Evolutionary conservation across 2,888 invertebrate genomes (phyloP), one percentile per base, ranked within the genome.

Genomic region (Cheilosia scutellata): DNA sequence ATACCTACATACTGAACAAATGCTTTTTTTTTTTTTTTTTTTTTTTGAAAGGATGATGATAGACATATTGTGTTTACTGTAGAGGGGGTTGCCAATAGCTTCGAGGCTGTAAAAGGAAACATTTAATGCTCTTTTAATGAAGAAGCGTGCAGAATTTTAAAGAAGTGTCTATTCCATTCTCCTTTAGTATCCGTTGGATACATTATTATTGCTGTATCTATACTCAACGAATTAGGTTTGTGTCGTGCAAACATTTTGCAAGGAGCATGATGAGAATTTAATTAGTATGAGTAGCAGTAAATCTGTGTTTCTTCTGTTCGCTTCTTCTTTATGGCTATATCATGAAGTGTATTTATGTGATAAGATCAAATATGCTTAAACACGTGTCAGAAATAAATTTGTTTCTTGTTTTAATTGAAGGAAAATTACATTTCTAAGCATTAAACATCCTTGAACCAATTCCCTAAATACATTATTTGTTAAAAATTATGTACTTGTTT

Each of bases 61-160:
- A 31, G 5, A 31, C 0, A 31, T 1, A 31, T 1, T 31, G 6
- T 31, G 31, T 33, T 7, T 0, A 9, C 7, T 9, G 33, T 9
- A 2, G 7, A 9, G 33, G 33, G 47, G 25, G 37, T 37, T 11
- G 20, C 13, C 11, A n/a, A 33, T 16, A 11, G 40, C 47, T 13
- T 25, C 37, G 11, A 47, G 27, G 29, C 58, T 71, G 60, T 72
- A 13, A 63, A 62, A 62, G 25, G n/a, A 75, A 44, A 37, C 44
- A 65, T 65, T 65, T 65, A 75, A 65, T 57, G 55, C 47, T 37
- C 20, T 57, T 57, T 40, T 65, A 44, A 65, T 57, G 65, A 65
- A 40, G 57, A 44, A 53, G 44, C 44, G 44, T 62, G 42, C 51
- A 42, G 72, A 70, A 58, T 27, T 27, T 44, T 42, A 58, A 58